Evolutionary conservation across 2,888 invertebrate genomes (phyloP), one percentile per base, ranked within the genome.

Genomic region (Aquatica leii): DNA sequence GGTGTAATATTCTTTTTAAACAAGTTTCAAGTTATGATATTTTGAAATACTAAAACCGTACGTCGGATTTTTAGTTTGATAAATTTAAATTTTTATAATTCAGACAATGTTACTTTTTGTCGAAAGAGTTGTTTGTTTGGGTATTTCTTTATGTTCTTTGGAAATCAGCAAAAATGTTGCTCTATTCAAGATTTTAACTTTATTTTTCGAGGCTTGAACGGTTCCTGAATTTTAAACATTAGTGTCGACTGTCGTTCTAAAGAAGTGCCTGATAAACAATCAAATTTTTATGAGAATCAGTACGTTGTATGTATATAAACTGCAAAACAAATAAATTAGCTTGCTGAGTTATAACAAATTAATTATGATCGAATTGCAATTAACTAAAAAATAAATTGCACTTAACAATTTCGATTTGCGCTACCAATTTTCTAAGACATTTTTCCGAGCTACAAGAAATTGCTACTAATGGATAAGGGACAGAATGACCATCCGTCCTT

Each of bases 391-490:
- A 6, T 24, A 24, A 46, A 53, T 55, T 31, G 50, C 55, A 56
- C 57, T 59, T 66, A 59, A 51, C 54, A 62, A 59, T 65, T 62
- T 54, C 55, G 62, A 43, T 52, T 37, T 59, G 48, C 49, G 40
- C 34, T 35, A 58, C 57, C 53, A 35, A 48, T 46, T 55, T 52
- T 31, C 43, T 43, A 40, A 17, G 65, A 43, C 21, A 62, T 65
- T 65, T 61, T 65, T 59, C 61, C 58, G 37, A 35, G 60, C 62
- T 62, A 66, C 62, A 58, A 62, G 62, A 66, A 66, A 66, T 66
- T 66, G 66, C 62, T 51, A 46, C 62, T 66, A 66, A 66, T 59
- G 59, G 60, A 54, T 54, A 55, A 40, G 59, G 43, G 48, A 41
- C 40, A 48, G 54, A 62, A 56, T 62, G 65, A 65, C 66, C 66